A percentile compares a stretch with the other conserved stretches of the same genome.
phyloP scores from a whole-genome alignment of 1,140 invertebrate genomes.

The Neodiprion pinetum region DNA sequence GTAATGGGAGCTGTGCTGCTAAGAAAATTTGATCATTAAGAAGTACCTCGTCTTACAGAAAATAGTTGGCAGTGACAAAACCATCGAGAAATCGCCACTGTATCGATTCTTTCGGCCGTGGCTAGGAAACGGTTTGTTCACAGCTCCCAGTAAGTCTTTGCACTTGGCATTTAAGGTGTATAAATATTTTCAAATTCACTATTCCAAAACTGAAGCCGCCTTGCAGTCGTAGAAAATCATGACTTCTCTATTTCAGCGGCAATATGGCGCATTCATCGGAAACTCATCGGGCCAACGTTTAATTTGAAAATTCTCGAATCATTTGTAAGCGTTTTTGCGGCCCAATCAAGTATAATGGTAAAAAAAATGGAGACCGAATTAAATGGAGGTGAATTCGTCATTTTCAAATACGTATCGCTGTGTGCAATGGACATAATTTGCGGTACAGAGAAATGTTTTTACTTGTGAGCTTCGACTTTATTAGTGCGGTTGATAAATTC shows the following conservation, averaged over 20 bases:
- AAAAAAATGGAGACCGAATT: slow-evolving; percentile 58
- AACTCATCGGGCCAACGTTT: slow-evolving; percentile 77
- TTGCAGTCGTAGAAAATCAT: background rate
- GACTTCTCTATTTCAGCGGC: slow-evolving; percentile 56
- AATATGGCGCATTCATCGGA: slow-evolving; percentile 72
- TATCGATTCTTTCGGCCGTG: slow-evolving; percentile 74
- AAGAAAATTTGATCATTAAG: too few species aligned
- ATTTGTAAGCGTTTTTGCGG: slow-evolving; percentile 74
- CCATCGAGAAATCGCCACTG: slow-evolving; percentile 74
- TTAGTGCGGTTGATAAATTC: background rate
- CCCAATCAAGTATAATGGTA: slow-evolving; percentile 66
- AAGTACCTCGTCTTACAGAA: slow-evolving; percentile 47
- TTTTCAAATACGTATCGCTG: slow-evolving; percentile 68
- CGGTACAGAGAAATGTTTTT: slow-evolving; percentile 56
- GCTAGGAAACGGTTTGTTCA: slow-evolving; percentile 77
- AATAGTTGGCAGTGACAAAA: slow-evolving; percentile 67
- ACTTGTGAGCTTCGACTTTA: slow-evolving; percentile 10
- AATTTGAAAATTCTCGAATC: slow-evolving; percentile 77
- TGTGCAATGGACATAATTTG: slow-evolving; percentile 78
- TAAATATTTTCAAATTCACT: slow-evolving; percentile 30
- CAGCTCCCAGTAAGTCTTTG: slow-evolving; percentile 64
- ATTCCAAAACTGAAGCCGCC: background rate
- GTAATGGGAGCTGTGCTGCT: too few species aligned
- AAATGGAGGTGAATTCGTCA: slow-evolving; percentile 59
- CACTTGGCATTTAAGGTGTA: slow-evolving; percentile 18